Evolutionary conservation across 2,797 vertebrate species (phyloP).

Genomic region (Pseudomugil gertrudae): DNA sequence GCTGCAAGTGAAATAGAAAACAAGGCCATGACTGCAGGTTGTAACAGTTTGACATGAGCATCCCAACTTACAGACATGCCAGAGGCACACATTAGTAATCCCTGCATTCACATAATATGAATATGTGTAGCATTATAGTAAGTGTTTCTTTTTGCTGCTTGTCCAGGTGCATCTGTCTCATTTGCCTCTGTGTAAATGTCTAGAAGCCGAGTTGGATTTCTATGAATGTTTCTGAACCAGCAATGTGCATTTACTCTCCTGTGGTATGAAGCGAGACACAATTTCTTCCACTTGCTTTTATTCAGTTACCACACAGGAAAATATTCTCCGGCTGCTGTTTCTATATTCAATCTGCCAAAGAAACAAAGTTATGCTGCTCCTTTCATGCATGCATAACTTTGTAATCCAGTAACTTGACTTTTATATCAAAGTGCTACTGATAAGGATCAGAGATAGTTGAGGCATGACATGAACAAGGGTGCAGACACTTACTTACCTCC

Average conservation of each 20-base stretch:
- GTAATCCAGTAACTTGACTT: constrained; percentile 23
- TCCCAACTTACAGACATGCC: not conserved
- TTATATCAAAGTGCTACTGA: constrained; percentile 10
- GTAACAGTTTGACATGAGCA: constrained; percentile 4
- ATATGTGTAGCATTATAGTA: not conserved
- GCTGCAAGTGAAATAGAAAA: not conserved
- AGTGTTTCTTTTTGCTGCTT: not conserved
- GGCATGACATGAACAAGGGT: not conserved
- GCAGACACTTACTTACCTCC: not conserved
- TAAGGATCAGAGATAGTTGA: constrained; percentile 1
- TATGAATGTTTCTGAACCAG: constrained; percentile 16
- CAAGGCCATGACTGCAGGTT: constrained; percentile 37
- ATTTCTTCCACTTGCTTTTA: constrained; percentile 12
- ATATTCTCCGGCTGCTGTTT: not conserved
- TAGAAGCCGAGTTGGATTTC: no score
- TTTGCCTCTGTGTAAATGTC: not conserved
- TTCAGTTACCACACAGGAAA: not conserved
- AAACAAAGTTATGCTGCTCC: not conserved
- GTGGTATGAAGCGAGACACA: constrained; percentile 13
- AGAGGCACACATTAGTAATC: constrained; percentile 11
- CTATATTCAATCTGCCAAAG: not conserved
- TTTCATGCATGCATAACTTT: not conserved
- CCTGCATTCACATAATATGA: not conserved
- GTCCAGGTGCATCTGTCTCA: not conserved
- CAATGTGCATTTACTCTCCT: constrained; percentile 19